Evolutionary conservation across 1,140 invertebrate species (phyloP).

Genomic region (Nasonia longicornis): DNA sequence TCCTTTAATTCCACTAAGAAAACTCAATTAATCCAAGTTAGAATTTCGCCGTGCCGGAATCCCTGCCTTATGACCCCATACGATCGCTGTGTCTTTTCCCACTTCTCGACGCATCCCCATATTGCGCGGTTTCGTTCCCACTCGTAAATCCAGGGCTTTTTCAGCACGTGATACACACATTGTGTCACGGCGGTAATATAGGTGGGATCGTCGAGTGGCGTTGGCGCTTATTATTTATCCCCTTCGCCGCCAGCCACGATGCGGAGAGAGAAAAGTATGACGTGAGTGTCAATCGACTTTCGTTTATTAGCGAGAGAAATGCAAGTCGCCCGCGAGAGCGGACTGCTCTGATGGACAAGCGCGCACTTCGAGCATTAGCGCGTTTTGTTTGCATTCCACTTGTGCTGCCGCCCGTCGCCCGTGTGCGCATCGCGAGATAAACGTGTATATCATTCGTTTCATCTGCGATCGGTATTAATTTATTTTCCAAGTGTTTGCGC

Average conservation of each 20-base stretch:
- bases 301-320: slow-evolving; percentile 21
- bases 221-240: slow-evolving; percentile 4
- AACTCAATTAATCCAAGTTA: slow-evolving; percentile 36
- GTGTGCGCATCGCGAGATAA: neutral
- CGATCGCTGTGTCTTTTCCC: neutral
- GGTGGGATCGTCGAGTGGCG: neutral
- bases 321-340: neutral
- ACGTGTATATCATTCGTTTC: neutral
- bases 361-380: slow-evolving; percentile 9
- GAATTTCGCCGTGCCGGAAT: slow-evolving; percentile 7
- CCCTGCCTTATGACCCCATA: slow-evolving; percentile 1
- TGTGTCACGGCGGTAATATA: neutral
- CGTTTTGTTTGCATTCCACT: slow-evolving; percentile 21
- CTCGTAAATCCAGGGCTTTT: slow-evolving; percentile 14
- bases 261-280: neutral
- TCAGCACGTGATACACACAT: neutral
- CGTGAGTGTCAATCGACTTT: slow-evolving; percentile 12
- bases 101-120: neutral
- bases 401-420: neutral
- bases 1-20: slow-evolving; percentile 26
- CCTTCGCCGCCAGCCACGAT: neutral
- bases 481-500: neutral
- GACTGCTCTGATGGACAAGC: neutral
- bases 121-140: neutral
- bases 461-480: neutral